A percentile compares a stretch with the other conserved stretches of the same genome.
Conservation (phyloP, 2,113 vertebrate species). For the Ibidorhyncha struthersii region DNA sequence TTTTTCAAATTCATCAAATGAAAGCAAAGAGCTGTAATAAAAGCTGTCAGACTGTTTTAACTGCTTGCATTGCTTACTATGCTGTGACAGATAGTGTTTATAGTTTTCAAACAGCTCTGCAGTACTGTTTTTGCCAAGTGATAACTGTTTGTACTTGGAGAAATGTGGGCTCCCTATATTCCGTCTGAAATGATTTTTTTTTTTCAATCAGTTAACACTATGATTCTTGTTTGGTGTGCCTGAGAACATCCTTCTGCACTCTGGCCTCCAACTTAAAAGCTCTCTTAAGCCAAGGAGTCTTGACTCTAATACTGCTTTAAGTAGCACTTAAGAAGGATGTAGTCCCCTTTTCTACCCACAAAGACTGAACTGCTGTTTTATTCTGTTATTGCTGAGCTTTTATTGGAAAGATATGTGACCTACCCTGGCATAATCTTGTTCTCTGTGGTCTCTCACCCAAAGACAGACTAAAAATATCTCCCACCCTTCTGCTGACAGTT, state of each 20-base stretch:
- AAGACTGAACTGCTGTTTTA: not conserved
- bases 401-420: not conserved
- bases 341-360: not conserved
- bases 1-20: constrained; percentile 19
- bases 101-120: constrained; percentile 49
- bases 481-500: not conserved
- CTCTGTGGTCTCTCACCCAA: not conserved
- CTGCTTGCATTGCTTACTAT: constrained; percentile 36
- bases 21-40: constrained; percentile 33
- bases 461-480: not conserved
- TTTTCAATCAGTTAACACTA: not conserved
- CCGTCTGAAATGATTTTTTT: not conserved
- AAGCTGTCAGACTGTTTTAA: constrained; percentile 49
- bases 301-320: not conserved
- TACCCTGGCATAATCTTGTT: not conserved
- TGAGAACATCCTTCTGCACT: not conserved
- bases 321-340: not conserved
- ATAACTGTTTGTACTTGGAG: not conserved
- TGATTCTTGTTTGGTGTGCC: not conserved
- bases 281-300: not conserved
- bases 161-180: not conserved
- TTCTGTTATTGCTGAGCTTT: not conserved
- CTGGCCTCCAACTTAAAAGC: not conserved
- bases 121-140: constrained; percentile 18
- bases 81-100: constrained; percentile 46